Conservation (phyloP, 2,113 vertebrate genomes). For the Chamaea fasciata region DNA sequence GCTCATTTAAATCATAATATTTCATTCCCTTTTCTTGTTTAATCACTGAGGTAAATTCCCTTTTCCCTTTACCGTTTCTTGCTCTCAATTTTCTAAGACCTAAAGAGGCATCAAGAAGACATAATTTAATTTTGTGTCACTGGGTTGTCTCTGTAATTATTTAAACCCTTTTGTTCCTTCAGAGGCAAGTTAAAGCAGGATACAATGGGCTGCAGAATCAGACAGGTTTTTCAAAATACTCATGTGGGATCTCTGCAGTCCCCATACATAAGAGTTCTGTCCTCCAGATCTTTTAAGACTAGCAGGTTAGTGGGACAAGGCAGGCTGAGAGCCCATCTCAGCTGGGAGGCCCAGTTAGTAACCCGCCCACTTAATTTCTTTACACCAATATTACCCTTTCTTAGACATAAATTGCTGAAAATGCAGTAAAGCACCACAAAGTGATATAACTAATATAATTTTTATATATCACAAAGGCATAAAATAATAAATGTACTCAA, state of each 20-base stretch:
- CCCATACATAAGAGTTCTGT: neutral
- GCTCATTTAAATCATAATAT: neutral
- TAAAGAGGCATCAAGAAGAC: neutral
- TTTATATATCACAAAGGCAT: neutral
- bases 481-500: neutral
- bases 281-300: neutral
- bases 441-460: neutral
- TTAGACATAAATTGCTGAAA: neutral
- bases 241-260: fast-evolving
- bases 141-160: neutral
- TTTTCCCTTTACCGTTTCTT: fast-evolving
- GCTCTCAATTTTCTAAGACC: neutral
- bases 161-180: neutral
- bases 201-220: neutral
- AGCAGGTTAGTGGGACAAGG: neutral
- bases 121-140: neutral
- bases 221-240: neutral
- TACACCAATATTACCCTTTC: neutral
- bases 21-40: neutral
- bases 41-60: neutral
- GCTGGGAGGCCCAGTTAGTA: fast-evolving
- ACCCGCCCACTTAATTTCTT: neutral
- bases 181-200: neutral
- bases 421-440: neutral
- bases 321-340: neutral